Percentiles rank a stretch among this genome's conserved stretches.
phyloP scores from a whole-genome alignment of 2,888 invertebrate genomes.

The Homarus gammarus region DNA sequence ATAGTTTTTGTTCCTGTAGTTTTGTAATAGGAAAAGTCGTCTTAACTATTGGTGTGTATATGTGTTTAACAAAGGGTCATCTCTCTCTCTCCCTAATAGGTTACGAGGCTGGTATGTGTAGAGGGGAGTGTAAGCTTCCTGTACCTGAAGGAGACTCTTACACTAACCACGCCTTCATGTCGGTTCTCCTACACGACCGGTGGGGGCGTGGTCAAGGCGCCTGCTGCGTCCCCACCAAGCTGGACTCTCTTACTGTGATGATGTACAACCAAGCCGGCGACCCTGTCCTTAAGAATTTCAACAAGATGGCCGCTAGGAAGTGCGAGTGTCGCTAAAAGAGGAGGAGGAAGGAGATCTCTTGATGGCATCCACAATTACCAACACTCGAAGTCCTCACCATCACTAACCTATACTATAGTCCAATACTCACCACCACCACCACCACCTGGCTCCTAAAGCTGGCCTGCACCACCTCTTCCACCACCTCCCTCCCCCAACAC shows the following conservation, averaged over 20 bases:
- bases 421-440: background rate
- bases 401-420: background rate
- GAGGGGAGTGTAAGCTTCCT: background rate
- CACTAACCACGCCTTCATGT: conserved; percentile 13
- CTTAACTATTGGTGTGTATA: too few species aligned
- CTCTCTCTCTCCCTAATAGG: conserved; percentile 3
- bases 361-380: too few species aligned
- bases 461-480: background rate
- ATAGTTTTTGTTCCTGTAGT: too few species aligned
- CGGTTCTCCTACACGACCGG: background rate
- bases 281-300: background rate
- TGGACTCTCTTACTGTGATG: conserved; percentile 88
- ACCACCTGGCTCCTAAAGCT: background rate
- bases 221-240: conserved; percentile 91
- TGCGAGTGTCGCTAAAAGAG: conserved; percentile 3
- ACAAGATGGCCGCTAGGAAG: background rate
- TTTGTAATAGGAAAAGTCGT: too few species aligned
- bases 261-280: conserved; percentile 83
- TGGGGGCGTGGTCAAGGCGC: conserved; percentile 85
- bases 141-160: background rate
- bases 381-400: background rate
- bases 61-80: too few species aligned
- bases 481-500: too few species aligned
- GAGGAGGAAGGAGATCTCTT: too few species aligned
- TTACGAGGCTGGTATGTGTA: conserved; percentile 7